Evolutionary conservation across 2,888 invertebrate species (phyloP), one percentile per base, ranked within the genome.

Genomic region (Agrotis segetum): DNA sequence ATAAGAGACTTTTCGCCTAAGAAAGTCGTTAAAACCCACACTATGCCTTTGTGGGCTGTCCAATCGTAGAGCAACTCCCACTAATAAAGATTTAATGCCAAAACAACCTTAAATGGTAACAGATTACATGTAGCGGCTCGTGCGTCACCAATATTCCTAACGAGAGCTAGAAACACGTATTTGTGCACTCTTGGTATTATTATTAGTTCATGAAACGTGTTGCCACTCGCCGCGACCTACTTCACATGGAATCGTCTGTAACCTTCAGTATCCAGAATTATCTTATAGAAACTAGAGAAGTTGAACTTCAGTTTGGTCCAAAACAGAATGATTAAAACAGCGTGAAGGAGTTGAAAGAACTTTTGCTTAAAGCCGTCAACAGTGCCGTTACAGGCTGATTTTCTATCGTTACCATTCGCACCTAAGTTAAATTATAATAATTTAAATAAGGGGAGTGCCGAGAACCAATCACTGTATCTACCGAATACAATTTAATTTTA

Each of bases 21-120:
- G 86, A 88, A 86, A 87, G 88, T 87, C 86, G 85, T 89, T 87
- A 81, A 85, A 89, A 79, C 91, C 91, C 87, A 92, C 91, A 71
- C 86, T 70, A 61, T 80, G 79, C 75, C 82, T 81, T 83, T 84
- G 77, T 71, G 80, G 80, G 68, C 77, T 74, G 72, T 67, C 76
- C 73, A 82, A 71, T 73, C 81, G 77, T 63, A 77, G 69, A 67
- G 83, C 75, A 86, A 88, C 89, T 85, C 89, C 89, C 89, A 90
- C 89, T 79, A 84, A 84, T 85, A 83, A 74, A 86, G 87, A 89
- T 88, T 87, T 87, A 89, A 89, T 88, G 87, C 84, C 88, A 89
- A 89, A 90, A 89, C 87, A 88, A 86, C 87, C 73, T 82, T 77
- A 84, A 75, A 78, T 72, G 79, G 75, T 73, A 77, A 81, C 69